Base-by-base conservation (phyloP, 2,888 invertebrate genomes). In the Hipparchia semele region DNA sequence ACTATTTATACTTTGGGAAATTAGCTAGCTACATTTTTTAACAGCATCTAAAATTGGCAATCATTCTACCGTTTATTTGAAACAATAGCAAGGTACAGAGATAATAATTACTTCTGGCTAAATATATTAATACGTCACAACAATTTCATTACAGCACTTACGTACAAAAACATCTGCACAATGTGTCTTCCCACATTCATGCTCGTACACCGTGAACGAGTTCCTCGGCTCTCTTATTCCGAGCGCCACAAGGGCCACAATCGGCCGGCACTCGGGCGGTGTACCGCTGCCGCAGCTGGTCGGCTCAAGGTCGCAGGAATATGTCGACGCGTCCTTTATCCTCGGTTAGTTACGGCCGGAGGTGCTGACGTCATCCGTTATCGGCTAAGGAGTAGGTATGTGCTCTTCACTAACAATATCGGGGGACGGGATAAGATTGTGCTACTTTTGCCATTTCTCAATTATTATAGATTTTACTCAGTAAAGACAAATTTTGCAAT, bases 101-200 rank as follows among this genome's bases (percentile, higher is more conserved):
- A 23, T 23, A 23, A 23, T 23, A 23, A 23, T 23, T 23, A 23
- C 23, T 23, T 23, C 23, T 23, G 23, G 23, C 23, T 23, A 23
- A 23, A 23, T 46, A 6, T 46, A 46, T 6, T 46, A 53, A 65
- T 33, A 10, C 65, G 51, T 65, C 65, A 65, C 65, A 53, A 51
- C 33, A 65, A 53, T 65, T 65, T 65, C 65, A 65, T 65, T 65
- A 65, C 65, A 33, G 49, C 60, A 62, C 49, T 62, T 49, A 33
- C 33, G 33, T 53, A 65, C 65, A 33, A 51, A 65, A 65, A 65
- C 65, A 53, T 64, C 12, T 39, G 33, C 33, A 33, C 65, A 65
- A 65, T 65, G 53, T 65, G 53, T 65, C 33, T 65, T 33, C 53
- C 6, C 51, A 49, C 64, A 51, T 13, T 62, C 45, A 7, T 64